Evolutionary conservation across 2,888 invertebrate genomes (phyloP).

Genomic region (Tenodera sinensis): DNA sequence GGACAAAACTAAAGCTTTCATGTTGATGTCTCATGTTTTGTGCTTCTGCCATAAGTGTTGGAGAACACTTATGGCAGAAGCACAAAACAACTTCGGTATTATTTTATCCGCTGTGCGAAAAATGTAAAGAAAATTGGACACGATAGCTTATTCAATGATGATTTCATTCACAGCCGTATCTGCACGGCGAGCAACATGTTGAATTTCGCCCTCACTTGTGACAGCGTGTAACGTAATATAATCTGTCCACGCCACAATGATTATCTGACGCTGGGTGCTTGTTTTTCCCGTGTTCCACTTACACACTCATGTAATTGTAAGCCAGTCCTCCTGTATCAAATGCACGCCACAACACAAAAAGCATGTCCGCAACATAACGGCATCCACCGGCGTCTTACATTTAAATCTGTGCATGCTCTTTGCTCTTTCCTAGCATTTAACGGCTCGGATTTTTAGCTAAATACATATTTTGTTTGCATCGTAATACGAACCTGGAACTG

Average conservation of each 20-base stretch:
- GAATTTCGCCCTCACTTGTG: not conserved
- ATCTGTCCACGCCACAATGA: not conserved
- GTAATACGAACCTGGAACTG: no score
- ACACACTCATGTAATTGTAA: not conserved
- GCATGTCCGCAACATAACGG: not conserved
- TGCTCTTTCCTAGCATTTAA: no score
- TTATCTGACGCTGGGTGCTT: not conserved
- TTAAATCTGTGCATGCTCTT: not conserved
- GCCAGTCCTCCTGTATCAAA: not conserved
- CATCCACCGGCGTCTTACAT: not conserved
- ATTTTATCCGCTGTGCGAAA: no score
- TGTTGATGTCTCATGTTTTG: no score
- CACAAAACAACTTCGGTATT: no score
- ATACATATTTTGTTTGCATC: no score
- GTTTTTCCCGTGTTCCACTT: not conserved
- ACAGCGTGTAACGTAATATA: not conserved
- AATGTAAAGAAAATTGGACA: no score
- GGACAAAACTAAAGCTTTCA: no score
- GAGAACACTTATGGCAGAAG: no score
- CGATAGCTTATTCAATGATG: not conserved
- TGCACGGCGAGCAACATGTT: not conserved
- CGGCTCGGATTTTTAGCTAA: no score
- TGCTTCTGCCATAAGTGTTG: no score
- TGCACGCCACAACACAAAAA: not conserved
- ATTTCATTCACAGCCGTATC: not conserved